Evolutionary conservation across 2,888 invertebrate genomes (phyloP), one percentile per base, ranked within the genome.

Genomic region (Leptodirus hochenwartii): DNA sequence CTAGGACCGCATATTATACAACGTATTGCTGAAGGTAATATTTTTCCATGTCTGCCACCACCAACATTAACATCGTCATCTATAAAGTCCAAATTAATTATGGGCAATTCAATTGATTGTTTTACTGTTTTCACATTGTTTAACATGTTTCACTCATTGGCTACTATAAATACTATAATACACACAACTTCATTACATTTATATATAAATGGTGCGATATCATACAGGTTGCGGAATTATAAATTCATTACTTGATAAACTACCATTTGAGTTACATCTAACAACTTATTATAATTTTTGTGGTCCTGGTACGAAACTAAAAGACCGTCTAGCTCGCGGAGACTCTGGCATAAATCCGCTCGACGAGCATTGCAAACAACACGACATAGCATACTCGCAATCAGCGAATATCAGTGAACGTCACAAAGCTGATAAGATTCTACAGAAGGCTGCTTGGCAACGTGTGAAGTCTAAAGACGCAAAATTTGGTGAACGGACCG

Each of bases 391-490:
- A 3, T 50, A 51, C 34, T 35, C 33, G 4, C 17, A 37, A 17
- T 13, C 31, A 26, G 34, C 33, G 15, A 34, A 38, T 34, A 30
- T 43, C 30, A 13, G 27, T 10, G 31, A 37, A 25, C 39, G 50
- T 25, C 43, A 51, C 35, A 35, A 38, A 29, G 54, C 53, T 2
- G 53, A 57, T 41, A 36, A 41, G 33, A 15, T 39, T 13, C 37
- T 54, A 8, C 39, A 41, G n/a, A 41, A 47, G 23, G 41, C 40
- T 40, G 52, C 49, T 15, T 42, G 36, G 43, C 17, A 45, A 24
- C 36, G 47, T 16, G 39, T 47, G 13, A 34, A 35, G 14, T 37
- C 48, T 2, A 39, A 35, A 36, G 45, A 50, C 38, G 36, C 46
- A 5, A 39, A 31, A 15, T 12, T 46, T 15, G 44, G 45, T 6